Evolutionary conservation across 2,888 invertebrate genomes (phyloP).

Genomic region (Thera britannica): DNA sequence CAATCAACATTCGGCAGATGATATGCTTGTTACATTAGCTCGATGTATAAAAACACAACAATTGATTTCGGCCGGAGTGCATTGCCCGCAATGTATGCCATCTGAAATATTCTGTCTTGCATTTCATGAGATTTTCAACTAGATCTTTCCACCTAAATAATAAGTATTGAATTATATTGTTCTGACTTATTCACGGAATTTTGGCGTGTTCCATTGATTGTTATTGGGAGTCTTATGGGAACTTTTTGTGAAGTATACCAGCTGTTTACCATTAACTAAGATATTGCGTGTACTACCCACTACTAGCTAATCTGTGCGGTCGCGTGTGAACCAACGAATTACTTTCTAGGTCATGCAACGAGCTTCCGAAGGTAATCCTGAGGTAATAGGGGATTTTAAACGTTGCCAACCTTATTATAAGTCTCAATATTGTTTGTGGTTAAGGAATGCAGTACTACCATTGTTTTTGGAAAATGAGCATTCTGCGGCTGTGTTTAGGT

Average conservation of each 20-base stretch:
- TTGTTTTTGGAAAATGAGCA: constrained; percentile 21
- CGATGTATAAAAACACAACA: too few species aligned
- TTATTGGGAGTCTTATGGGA: background rate
- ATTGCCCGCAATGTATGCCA: too few species aligned
- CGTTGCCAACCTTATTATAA: constrained; percentile 6
- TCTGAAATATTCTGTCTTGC: too few species aligned
- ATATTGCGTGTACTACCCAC: constrained; percentile 32
- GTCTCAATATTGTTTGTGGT: constrained; percentile 13
- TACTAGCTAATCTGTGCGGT: constrained; percentile 27
- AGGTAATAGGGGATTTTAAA: constrained; percentile 8
- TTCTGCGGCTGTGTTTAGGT: constrained; percentile 3
- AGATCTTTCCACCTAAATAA: too few species aligned
- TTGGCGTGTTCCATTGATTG: too few species aligned
- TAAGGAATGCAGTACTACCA: background rate
- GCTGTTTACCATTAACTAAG: constrained; percentile 13
- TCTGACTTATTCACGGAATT: too few species aligned
- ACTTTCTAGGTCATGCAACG: constrained; percentile 39
- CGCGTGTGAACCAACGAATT: constrained; percentile 34
- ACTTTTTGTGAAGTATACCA: background rate
- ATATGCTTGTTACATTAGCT: too few species aligned
- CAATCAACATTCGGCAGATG: too few species aligned
- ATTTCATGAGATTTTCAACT: too few species aligned
- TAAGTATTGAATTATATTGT: too few species aligned
- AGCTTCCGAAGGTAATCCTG: constrained; percentile 19
- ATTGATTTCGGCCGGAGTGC: too few species aligned